These are phyloP conservation scores for Papilio aristodemus DNA, from an alignment of 1,140 invertebrate genomes.

Conservation along the genomic window DNA sequence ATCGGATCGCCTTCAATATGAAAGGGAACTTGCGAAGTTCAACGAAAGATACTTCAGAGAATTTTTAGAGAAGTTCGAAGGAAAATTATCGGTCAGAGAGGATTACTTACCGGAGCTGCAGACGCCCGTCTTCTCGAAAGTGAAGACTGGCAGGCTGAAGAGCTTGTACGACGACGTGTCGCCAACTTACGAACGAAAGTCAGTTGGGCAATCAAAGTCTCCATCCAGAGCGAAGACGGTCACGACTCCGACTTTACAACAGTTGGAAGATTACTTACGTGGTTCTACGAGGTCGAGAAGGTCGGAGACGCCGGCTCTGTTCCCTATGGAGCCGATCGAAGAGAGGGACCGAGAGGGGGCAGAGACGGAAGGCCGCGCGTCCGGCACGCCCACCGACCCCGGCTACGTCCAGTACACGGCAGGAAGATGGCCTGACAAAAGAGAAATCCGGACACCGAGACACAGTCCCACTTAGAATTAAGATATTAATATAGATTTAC, in stretches of 20 bases:
- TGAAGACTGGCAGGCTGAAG: constrained; percentile 63
- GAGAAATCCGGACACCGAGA: constrained; percentile 81
- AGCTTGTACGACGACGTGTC: constrained; percentile 66
- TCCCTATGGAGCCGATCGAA: constrained; percentile 75
- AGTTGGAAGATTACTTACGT: constrained; percentile 73
- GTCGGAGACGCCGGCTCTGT: constrained; percentile 74
- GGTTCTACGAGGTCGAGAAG: constrained; percentile 57
- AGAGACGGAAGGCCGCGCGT: constrained; percentile 68
- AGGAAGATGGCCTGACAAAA: constrained; percentile 83
- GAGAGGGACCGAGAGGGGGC: constrained; percentile 61
- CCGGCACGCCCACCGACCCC: constrained; percentile 83
- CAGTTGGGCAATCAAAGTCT: constrained; percentile 49
- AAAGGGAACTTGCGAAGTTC: constrained; percentile 70
- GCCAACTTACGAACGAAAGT: constrained; percentile 59
- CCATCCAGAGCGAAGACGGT: constrained; percentile 65
- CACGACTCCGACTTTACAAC: constrained; percentile 70
- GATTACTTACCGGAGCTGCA: constrained; percentile 75
- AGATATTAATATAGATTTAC: background rate
- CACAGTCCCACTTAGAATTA: constrained; percentile 81
- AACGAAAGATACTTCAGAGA: constrained; percentile 72
- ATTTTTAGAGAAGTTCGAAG: constrained; percentile 58
- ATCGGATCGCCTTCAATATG: constrained; percentile 66
- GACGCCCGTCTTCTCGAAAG: constrained; percentile 74
- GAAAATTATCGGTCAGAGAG: constrained; percentile 61
- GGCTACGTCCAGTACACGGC: constrained; percentile 86